Evolutionary conservation across 2,888 invertebrate species (phyloP).

Genomic region (Hemithea aestivaria): DNA sequence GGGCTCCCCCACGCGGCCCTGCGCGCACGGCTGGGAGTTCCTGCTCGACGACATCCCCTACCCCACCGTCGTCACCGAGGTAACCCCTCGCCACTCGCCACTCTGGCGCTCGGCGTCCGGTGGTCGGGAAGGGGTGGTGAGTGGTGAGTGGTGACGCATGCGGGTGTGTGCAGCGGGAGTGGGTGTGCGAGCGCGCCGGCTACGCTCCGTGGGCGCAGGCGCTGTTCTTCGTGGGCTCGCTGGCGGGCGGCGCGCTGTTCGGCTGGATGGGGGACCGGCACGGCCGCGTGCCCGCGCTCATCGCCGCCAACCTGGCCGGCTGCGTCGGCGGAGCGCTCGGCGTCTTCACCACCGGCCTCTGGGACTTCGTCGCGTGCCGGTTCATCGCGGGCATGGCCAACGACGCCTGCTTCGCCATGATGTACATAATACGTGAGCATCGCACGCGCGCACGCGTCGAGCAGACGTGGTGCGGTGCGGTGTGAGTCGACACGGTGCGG

Average conservation of each 20-base stretch:
- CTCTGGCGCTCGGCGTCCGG: no score
- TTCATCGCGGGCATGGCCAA: slow-evolving; percentile 90
- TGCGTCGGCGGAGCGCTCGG: slow-evolving; percentile 82
- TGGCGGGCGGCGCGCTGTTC: slow-evolving; percentile 43
- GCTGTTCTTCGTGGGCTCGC: slow-evolving; percentile 44
- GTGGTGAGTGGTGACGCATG: no score
- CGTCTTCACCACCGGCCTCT: slow-evolving; percentile 82
- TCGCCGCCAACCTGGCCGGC: slow-evolving; percentile 79
- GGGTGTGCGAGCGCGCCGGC: slow-evolving; percentile 48
- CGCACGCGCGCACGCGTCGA: no score
- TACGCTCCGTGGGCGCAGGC: slow-evolving; percentile 44
- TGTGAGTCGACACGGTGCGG: background rate
- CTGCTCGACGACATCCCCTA: slow-evolving; percentile 49
- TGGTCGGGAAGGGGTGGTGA: no score
- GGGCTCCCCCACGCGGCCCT: slow-evolving; percentile 32
- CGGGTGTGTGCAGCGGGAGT: slow-evolving; percentile 40
- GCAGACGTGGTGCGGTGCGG: no score
- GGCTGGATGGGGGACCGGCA: slow-evolving; percentile 48
- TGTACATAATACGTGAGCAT: slow-evolving; percentile 88
- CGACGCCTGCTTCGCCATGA: slow-evolving; percentile 90
- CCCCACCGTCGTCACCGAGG: slow-evolving; percentile 48
- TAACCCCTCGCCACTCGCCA: slow-evolving; percentile 6
- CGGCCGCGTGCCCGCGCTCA: slow-evolving; percentile 48
- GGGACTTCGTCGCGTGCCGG: slow-evolving; percentile 85
- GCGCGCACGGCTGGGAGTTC: slow-evolving; percentile 51